A percentile compares a stretch with the other conserved stretches of the same genome.
phyloP scores from a whole-genome alignment of 2,113 vertebrate species.

The Rattus rattus region DNA sequence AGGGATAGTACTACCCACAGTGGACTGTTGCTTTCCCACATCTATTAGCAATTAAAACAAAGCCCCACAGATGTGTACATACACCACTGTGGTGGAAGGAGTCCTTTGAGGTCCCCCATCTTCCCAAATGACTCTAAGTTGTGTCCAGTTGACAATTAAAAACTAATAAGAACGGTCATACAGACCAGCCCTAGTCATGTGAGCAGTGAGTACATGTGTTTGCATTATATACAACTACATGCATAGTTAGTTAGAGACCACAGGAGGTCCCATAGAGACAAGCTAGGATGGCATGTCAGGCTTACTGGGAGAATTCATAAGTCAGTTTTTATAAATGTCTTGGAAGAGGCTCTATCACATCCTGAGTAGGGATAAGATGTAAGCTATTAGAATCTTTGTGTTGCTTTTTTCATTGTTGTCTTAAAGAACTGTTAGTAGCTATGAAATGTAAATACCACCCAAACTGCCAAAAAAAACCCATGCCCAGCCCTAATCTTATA shows the following conservation, averaged over 20 bases:
- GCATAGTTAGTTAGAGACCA: neutral
- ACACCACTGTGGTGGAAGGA: neutral
- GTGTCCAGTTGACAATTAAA: neutral
- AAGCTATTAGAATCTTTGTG: neutral
- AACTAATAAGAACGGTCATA: neutral
- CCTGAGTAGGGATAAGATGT: neutral
- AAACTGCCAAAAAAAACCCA: neutral
- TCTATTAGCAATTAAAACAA: neutral
- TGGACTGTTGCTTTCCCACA: neutral
- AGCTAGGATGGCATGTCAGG: neutral
- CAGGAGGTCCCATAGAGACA: neutral
- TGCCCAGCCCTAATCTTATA: neutral
- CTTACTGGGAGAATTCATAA: neutral
- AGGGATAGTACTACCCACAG: neutral
- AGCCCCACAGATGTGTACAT: neutral
- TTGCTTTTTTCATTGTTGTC: neutral
- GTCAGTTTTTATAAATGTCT: neutral
- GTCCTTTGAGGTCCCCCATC: neutral
- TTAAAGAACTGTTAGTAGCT: neutral
- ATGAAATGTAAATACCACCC: neutral
- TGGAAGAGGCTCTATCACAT: neutral
- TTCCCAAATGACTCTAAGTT: neutral
- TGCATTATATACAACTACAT: neutral
- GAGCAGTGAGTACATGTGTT: neutral
- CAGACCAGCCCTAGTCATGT: neutral